Conservation (phyloP, 37 sponge, comb jelly and placozoan species). For the Amphimedon queenslandica region DNA sequence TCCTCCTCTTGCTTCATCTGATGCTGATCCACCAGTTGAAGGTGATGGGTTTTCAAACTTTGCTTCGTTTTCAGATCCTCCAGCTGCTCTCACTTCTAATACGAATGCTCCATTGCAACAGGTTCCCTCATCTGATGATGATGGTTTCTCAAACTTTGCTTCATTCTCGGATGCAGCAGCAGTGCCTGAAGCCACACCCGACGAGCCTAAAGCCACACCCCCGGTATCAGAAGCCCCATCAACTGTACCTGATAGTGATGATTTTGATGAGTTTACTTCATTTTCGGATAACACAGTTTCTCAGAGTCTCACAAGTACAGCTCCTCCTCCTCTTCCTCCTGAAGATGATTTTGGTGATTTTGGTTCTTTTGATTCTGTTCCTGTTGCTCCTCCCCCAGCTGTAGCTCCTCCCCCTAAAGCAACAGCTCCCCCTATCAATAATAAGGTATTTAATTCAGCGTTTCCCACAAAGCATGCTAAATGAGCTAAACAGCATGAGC, state of each 20-base stretch:
- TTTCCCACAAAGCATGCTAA: too few species aligned
- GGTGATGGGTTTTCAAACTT: background rate
- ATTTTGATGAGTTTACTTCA: constrained; percentile 42
- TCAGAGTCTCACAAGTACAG: background rate
- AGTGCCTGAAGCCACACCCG: too few species aligned
- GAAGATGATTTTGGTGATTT: constrained; percentile 25
- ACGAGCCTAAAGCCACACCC: too few species aligned
- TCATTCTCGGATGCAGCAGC: too few species aligned
- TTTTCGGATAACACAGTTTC: constrained; percentile 2
- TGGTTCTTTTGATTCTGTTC: background rate
- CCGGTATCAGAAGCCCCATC: too few species aligned
- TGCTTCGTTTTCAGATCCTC: background rate
- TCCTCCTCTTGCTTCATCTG: background rate
- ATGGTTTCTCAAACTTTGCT: background rate
- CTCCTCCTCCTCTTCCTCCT: too few species aligned
- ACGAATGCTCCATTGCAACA: background rate
- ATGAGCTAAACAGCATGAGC: too few species aligned
- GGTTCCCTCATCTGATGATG: background rate
- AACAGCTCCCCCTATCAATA: too few species aligned
- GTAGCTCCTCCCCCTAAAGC: too few species aligned
- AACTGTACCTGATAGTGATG: constrained; percentile 12
- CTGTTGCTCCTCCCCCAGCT: too few species aligned
- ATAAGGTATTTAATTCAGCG: too few species aligned
- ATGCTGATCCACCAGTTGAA: background rate
- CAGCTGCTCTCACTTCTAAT: background rate